These are phyloP conservation scores for Dryoscopus gambensis DNA, from an alignment of 2,113 vertebrate species.

Conservation along the genomic window DNA sequence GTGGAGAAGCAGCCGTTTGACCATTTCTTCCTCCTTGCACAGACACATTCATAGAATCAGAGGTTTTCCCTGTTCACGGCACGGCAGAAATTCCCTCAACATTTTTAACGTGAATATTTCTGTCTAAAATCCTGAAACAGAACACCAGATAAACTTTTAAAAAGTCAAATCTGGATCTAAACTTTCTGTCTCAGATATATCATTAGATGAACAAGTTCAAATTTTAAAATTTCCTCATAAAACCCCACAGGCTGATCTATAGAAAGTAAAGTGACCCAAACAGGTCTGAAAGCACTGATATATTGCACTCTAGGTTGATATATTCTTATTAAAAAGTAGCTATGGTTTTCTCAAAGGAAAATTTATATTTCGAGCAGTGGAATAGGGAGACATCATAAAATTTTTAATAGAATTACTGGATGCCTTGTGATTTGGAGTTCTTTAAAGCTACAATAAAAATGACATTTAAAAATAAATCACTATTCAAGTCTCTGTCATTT, in stretches of 20 bases:
- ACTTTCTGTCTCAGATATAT: not conserved
- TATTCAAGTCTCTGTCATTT: not conserved
- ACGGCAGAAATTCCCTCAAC: not conserved
- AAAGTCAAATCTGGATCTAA: not conserved
- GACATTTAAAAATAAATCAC: slow-evolving; percentile 2
- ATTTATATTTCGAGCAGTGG: not conserved
- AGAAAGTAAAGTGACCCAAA: not conserved
- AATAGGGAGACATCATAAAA: not conserved
- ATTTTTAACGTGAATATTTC: not conserved
- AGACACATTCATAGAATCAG: not conserved
- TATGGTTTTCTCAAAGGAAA: not conserved
- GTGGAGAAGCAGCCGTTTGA: not conserved
- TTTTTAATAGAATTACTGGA: slow-evolving; percentile 27
- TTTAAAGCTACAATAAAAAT: not conserved
- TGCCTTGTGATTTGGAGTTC: slow-evolving; percentile 9
- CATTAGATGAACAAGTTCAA: not conserved
- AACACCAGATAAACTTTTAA: not conserved
- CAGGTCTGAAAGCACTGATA: not conserved
- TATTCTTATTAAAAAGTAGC: not conserved
- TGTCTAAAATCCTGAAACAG: not conserved
- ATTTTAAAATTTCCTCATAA: not conserved
- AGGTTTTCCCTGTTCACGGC: not conserved
- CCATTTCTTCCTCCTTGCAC: not conserved
- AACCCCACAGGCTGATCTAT: not conserved
- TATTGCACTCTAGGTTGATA: not conserved